phyloP scores from a whole-genome alignment of 35 echinoderm and acorn worm genomes.

The Apostichopus japonicus region DNA sequence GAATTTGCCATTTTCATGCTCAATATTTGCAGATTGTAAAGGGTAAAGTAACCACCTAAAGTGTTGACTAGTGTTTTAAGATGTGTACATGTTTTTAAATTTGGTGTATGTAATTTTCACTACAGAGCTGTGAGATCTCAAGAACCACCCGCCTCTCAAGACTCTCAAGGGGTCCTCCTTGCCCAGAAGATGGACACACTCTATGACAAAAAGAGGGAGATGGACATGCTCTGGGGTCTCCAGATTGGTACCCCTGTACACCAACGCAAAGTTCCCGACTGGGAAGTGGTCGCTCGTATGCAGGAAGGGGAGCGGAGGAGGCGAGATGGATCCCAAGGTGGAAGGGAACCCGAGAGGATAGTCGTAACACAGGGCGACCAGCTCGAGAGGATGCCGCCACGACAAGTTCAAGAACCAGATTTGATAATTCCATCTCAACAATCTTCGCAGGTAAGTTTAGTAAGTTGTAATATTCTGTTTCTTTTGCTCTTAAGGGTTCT shows the following conservation, averaged over 20 bases:
- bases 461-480: too few relatives aligned
- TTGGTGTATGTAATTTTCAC: background rate
- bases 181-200: slow-evolving; percentile 71
- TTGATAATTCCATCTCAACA: slow-evolving; percentile 16
- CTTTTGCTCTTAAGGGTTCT: too few relatives aligned
- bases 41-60: too few relatives aligned
- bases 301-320: slow-evolving; percentile 5
- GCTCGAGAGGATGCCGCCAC: slow-evolving; percentile 33
- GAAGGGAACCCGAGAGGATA: slow-evolving; percentile 53
- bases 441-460: background rate
- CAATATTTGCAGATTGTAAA: too few relatives aligned
- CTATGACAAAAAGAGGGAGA: slow-evolving; percentile 75
- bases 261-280: slow-evolving; percentile 54
- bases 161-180: slow-evolving; percentile 65
- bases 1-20: too few relatives aligned
- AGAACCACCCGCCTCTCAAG: slow-evolving; percentile 28
- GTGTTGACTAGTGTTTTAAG: too few relatives aligned
- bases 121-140: slow-evolving; percentile 21
- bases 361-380: slow-evolving; percentile 25
- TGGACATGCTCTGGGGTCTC: slow-evolving; percentile 82
- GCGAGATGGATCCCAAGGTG: background rate
- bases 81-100: background rate
- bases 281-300: slow-evolving; percentile 56
- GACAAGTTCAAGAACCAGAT: slow-evolving; percentile 53
- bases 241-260: slow-evolving; percentile 28